Evolutionary conservation across 2,797 vertebrate species (phyloP).

Genomic region (Thalassophryne amazonica): DNA sequence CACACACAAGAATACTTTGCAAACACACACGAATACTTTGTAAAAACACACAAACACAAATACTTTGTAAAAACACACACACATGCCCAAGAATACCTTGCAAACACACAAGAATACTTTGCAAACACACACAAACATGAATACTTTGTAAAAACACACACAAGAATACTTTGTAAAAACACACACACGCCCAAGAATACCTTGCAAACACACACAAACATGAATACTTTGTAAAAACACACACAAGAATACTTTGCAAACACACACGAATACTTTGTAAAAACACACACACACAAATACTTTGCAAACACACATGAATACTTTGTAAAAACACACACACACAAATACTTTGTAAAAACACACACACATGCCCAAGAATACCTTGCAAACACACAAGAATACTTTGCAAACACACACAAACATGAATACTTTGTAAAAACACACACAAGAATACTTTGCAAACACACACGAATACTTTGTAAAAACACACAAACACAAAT

Average conservation of each 20-base stretch:
- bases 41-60: too few species aligned
- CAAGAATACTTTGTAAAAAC: not conserved
- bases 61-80: not conserved
- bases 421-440: too few species aligned
- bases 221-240: not conserved
- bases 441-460: not conserved
- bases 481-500: too few species aligned
- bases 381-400: too few species aligned
- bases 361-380: too few species aligned
- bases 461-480: too few species aligned
- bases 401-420: not conserved
- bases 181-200: not conserved
- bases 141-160: conserved; percentile 4
- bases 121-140: conserved; percentile 7
- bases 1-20: conserved; percentile 5
- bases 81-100: conserved; percentile 1
- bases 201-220: conserved; percentile 3
- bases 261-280: conserved; percentile 2
- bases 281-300: not conserved
- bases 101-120: not conserved
- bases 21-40: not conserved
- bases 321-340: too few species aligned
- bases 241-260: conserved; percentile 7
- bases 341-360: too few species aligned
- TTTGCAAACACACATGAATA: too few species aligned